These are phyloP conservation scores for Ormyrus thymus DNA, from an alignment of 2,888 invertebrate species.

Conservation along the genomic window DNA sequence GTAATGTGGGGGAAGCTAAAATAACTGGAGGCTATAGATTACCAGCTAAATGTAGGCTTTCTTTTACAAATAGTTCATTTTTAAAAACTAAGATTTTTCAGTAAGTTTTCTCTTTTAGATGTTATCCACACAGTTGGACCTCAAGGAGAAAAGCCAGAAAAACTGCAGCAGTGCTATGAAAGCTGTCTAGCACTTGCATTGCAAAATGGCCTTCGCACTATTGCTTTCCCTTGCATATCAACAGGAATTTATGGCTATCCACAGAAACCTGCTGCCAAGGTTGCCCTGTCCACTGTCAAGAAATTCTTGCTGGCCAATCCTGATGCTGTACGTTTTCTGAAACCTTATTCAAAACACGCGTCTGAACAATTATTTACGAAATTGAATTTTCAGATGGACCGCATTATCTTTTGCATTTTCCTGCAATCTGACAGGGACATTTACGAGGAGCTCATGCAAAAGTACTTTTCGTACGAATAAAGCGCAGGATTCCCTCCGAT, in stretches of 20 bases:
- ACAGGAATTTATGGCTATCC: conserved; percentile 96
- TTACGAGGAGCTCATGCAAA: conserved; percentile 83
- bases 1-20: conserved; percentile 88
- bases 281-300: conserved; percentile 83
- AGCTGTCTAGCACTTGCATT: conserved; percentile 79
- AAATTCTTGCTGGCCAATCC: conserved; percentile 79
- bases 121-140: conserved; percentile 95
- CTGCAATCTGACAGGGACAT: conserved; percentile 82
- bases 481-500: no score
- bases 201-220: conserved; percentile 78
- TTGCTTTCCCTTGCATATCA: conserved; percentile 93
- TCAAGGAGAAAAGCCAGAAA: conserved; percentile 81
- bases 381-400: conserved; percentile 78
- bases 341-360: background rate
- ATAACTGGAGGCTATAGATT: conserved; percentile 88
- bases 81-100: background rate
- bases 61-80: conserved; percentile 15
- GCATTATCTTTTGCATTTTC: conserved; percentile 89
- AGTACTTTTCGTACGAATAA: conserved; percentile 78
- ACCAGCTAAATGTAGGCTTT: conserved; percentile 87
- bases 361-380: background rate
- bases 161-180: conserved; percentile 83
- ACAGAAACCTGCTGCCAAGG: conserved; percentile 84
- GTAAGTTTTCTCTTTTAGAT: conserved; percentile 76
- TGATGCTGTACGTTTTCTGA: conserved; percentile 68